Conservation (phyloP, 2,113 vertebrate species). For the Alouatta palliata region DNA sequence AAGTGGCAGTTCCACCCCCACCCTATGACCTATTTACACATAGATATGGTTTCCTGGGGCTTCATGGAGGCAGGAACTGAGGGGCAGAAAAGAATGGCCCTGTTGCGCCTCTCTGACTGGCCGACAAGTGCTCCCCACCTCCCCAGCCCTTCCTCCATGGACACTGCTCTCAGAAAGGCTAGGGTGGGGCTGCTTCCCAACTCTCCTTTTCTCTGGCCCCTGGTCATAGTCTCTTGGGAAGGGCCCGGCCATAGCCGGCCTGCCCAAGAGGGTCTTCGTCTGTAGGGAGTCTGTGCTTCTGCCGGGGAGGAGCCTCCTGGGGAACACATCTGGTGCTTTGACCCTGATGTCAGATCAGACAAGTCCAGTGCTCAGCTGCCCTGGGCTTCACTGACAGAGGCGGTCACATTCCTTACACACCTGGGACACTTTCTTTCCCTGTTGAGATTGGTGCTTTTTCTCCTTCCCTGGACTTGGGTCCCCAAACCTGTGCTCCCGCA, state of each 20-base stretch:
- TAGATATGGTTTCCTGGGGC: too few species aligned
- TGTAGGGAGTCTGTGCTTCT: background rate
- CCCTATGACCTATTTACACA: background rate
- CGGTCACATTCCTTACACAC: background rate
- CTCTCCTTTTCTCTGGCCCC: background rate
- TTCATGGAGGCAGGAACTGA: background rate
- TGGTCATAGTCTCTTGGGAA: background rate
- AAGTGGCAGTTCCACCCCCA: background rate
- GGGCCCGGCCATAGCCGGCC: rapidly evolving
- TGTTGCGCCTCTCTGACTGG: background rate
- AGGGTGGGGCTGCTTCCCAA: too few species aligned
- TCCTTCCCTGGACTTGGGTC: background rate
- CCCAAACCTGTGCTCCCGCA: too few species aligned
- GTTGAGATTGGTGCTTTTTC: rapidly evolving
- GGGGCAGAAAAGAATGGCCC: background rate
- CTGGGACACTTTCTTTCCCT: background rate
- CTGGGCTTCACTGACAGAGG: background rate
- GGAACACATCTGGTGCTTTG: rapidly evolving
- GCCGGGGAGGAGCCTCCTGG: background rate
- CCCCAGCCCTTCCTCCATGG: background rate
- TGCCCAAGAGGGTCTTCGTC: background rate
- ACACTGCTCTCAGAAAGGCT: background rate
- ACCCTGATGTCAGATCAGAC: rapidly evolving
- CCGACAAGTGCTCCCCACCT: background rate
- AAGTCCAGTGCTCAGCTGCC: background rate